Evolutionary conservation across 2,888 invertebrate species (phyloP).

Genomic region (Rapana venosa): DNA sequence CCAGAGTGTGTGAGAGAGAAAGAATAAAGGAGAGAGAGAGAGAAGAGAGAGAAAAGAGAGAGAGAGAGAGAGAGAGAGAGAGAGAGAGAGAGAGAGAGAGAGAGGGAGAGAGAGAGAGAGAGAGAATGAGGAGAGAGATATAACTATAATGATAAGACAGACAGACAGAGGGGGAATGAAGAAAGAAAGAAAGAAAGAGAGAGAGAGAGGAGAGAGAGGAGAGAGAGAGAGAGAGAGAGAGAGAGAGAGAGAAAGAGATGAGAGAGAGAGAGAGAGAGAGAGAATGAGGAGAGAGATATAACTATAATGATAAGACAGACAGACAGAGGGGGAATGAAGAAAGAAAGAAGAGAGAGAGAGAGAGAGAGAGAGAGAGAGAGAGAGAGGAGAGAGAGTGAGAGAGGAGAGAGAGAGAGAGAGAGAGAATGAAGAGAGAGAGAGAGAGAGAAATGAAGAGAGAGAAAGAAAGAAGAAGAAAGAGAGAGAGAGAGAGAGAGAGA

Average conservation of each 20-base stretch:
- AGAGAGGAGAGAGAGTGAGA: not conserved
- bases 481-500: not conserved
- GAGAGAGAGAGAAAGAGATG: slow-evolving; percentile 10
- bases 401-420: not conserved
- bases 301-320: too few species aligned
- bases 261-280: not conserved
- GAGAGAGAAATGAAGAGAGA: not conserved
- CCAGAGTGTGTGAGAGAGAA: not conserved
- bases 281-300: not conserved
- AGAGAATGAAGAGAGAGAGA: not conserved
- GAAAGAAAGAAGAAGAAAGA: not conserved
- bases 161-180: too few species aligned
- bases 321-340: not conserved
- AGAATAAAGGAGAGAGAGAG: not conserved
- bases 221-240: slow-evolving; percentile 5
- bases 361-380: not conserved
- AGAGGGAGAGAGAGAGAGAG: not conserved
- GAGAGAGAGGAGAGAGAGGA: not conserved
- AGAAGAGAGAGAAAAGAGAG: not conserved
- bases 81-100: slow-evolving; percentile 7
- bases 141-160: too few species aligned
- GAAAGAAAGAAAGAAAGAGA: not conserved
- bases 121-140: slow-evolving; percentile 8
- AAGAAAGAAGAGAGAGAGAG: not conserved
- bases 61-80: slow-evolving; percentile 7